Base-by-base conservation (phyloP, 2,888 invertebrate species). In the Drosophila koepferae region DNA sequence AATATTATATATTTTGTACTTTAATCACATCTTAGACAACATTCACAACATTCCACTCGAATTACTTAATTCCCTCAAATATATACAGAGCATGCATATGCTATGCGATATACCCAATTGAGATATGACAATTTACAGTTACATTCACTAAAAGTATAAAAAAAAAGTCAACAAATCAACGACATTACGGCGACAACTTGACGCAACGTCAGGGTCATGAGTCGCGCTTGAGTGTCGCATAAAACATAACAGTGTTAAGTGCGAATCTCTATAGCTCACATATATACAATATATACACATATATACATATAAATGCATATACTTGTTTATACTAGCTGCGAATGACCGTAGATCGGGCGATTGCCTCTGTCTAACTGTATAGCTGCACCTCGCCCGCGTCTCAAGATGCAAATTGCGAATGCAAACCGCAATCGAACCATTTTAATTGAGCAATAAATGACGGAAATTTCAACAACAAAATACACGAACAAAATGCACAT, bases 391-490 rank as follows among this genome's bases (percentile, higher is more conserved):
- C 54, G 18, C 23, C 53, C 36, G 55, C 59, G 59, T 68, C 23
- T 34, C 64, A 41, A 69, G 64, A 54, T 79, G 80, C 46, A 77
- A 85, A 87, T 82, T 74, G 63, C 43, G 73, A 74, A 73, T 74
- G 85, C 65, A 79, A 82, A 77, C 71, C 65, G 80, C 77, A 82
- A 60, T 77, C 77, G 74, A 80, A 69, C 73, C 73, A 75, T 64
- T 81, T 80, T 82, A 88, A 88, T 88, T 86, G 77, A 86, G 74
- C 73, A 84, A 85, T 86, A 86, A 86, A 86, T 89, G 86, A 82
- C 87, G 87, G 87, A 87, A 86, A 78, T 73, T 74, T 65, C 23
- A 61, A 59, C 68, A 68, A 46, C 53, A 68, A 54, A 74, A 70
- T 8, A n/a, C 41, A 40, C 14, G 14, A 1, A 18, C 3, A 23